Evolutionary conservation across 1,140 invertebrate species (phyloP).

Genomic region (Phthorimaea operculella): DNA sequence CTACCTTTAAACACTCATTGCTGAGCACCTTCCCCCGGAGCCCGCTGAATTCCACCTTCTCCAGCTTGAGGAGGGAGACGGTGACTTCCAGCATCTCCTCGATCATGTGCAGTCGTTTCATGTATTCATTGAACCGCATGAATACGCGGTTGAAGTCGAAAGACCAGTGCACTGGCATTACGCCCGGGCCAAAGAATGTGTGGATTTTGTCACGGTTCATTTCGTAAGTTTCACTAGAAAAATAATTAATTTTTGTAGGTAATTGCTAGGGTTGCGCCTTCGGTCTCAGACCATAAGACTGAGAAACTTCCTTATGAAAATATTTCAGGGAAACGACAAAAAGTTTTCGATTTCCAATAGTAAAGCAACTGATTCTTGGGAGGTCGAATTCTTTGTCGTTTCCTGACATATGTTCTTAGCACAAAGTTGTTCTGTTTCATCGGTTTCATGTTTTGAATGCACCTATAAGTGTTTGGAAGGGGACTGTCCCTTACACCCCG

Average conservation of each 20-base stretch:
- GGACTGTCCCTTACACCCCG: too few species aligned
- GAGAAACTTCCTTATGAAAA: too few species aligned
- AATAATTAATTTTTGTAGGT: neutral
- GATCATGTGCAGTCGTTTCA: conserved; percentile 70
- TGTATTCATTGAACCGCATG: conserved; percentile 75
- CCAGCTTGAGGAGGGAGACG: conserved; percentile 85
- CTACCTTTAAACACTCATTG: conserved; percentile 63
- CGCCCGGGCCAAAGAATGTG: conserved; percentile 53
- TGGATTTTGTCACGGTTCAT: conserved; percentile 60
- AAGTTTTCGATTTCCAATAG: too few species aligned
- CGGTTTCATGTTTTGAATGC: too few species aligned
- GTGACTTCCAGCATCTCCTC: conserved; percentile 78
- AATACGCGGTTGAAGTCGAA: conserved; percentile 80
- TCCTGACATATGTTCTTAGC: too few species aligned
- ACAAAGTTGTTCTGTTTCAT: too few species aligned
- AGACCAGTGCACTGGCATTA: conserved; percentile 73
- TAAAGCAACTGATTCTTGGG: too few species aligned
- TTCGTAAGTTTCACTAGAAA: conserved; percentile 51
- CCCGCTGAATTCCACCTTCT: conserved; percentile 87
- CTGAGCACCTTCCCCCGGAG: conserved; percentile 77
- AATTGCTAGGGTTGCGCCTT: too few species aligned
- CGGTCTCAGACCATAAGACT: too few species aligned
- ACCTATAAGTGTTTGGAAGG: too few species aligned
- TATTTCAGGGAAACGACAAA: too few species aligned
- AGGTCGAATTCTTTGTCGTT: too few species aligned